Base-by-base conservation (phyloP, 2,113 vertebrate species). In the Notechis scutatus region DNA sequence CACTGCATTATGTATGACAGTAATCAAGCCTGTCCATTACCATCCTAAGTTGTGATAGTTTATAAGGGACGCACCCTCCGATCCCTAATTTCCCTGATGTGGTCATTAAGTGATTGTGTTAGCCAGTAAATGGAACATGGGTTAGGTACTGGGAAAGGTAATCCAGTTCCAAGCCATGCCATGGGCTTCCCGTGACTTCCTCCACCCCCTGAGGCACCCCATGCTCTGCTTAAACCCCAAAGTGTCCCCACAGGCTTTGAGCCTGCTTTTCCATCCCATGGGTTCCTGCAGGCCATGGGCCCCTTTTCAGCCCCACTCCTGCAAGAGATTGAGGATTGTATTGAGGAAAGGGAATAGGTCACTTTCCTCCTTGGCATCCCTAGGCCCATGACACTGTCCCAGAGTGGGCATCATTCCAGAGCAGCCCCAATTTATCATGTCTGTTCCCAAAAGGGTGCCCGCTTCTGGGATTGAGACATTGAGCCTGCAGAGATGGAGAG, bases 371-470 rank as follows among this genome's bases (percentile, higher is more conserved):
- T n/a, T 69, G 61, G 29, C 61, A 69, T 69, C 29, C 61, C 61
- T 69, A 69, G 4, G 61, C 61, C 61, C 1, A 5, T n/a, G 64
- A 69, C 12, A 69, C 12, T 9, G 9, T n/a, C 29, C 64, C 1
- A 4, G 4, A 69, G 29, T 69, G 64, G 64, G 64, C 12, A 69
- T 0, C 26, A 64, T 64, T 64, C 29, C 29, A n/a, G 26, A n/a
- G 61, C 26, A 64, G 26, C 29, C 61, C 61, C 29, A 64, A 64
- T 64, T 12, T n/a, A n/a, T 64, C 4, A 5, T 15, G 29, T n/a
- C 29, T n/a, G 4, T 4, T 34, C 29, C 29, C 29, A n/a, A 69
- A n/a, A 69, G 64, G 12, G 4, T 0, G 0, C 5, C 4, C 0
- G 0, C 12, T 69, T 69, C 64, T 69, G 11, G 26, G 61, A 14